phyloP scores from a whole-genome alignment of 2,797 vertebrate species.

The Chaetophractus vellerosus region DNA sequence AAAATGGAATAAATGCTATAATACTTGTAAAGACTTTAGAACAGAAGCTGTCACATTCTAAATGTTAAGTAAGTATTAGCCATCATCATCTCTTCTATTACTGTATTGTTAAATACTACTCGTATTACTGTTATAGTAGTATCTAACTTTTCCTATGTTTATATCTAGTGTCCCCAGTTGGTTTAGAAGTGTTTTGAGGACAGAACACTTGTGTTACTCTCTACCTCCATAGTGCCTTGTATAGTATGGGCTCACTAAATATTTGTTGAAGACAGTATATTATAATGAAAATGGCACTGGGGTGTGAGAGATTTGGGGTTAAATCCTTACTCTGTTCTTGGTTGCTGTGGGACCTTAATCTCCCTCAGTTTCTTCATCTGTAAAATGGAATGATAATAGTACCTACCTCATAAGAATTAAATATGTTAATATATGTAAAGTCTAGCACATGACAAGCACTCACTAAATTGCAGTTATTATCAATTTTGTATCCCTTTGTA shows the following conservation, averaged over 20 bases:
- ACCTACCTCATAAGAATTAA: slow-evolving; percentile 20
- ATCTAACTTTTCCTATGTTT: slow-evolving; percentile 22
- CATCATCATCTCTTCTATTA: not conserved
- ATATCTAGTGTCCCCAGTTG: not conserved
- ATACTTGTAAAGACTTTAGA: slow-evolving; percentile 40
- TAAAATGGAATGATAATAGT: slow-evolving; percentile 10
- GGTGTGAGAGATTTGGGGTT: not conserved
- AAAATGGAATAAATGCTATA: not conserved
- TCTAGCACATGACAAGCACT: not conserved
- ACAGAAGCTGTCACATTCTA: slow-evolving; percentile 5
- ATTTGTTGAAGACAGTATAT: not conserved
- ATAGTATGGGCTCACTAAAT: slow-evolving; percentile 45
- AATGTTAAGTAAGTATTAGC: slow-evolving; percentile 27
- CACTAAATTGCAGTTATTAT: slow-evolving; percentile 17
- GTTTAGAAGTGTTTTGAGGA: slow-evolving; percentile 60
- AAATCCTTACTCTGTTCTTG: slow-evolving; percentile 47
- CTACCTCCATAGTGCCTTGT: not conserved
- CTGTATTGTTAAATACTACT: not conserved
- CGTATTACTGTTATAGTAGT: not conserved
- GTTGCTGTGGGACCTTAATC: slow-evolving; percentile 14
- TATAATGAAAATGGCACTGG: not conserved
- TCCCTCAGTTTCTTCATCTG: slow-evolving; percentile 31
- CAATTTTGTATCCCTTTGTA: slow-evolving; percentile 22
- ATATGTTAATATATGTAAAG: not conserved
- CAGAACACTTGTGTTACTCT: not conserved